These are phyloP conservation scores for Syrista parreyssii DNA, from an alignment of 2,888 invertebrate species.

Conservation along the genomic window DNA sequence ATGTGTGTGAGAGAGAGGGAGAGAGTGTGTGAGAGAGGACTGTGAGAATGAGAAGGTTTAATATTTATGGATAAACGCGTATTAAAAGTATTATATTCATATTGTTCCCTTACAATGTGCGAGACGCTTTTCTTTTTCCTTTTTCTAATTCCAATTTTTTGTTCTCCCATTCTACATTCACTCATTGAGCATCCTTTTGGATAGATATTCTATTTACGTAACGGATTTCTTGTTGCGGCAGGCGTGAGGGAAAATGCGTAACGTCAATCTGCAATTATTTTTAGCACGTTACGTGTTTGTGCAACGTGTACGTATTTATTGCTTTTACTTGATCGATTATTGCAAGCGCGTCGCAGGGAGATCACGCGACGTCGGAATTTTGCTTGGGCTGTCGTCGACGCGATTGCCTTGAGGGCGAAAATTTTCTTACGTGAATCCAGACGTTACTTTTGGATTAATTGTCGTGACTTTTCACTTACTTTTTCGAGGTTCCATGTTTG, in stretches of 20 bases:
- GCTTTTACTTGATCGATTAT: background rate
- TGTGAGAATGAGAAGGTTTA: conserved; percentile 44
- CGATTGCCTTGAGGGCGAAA: background rate
- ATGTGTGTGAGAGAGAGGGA: conserved; percentile 12
- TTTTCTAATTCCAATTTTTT: conserved; percentile 20
- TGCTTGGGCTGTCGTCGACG: background rate
- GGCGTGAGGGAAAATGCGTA: background rate
- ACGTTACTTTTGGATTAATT: background rate
- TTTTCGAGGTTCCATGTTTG: background rate
- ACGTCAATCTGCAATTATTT: background rate
- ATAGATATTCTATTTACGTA: background rate
- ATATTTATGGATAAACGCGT: conserved; percentile 53
- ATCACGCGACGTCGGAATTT: background rate
- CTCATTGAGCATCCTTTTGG: conserved; percentile 4
- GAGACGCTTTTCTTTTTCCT: conserved; percentile 28
- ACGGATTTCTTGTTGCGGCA: background rate
- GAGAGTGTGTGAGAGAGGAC: conserved; percentile 17
- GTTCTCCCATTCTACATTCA: conserved; percentile 32
- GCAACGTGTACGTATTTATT: background rate
- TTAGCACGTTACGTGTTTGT: background rate
- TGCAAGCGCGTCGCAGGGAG: background rate
- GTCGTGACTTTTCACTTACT: background rate
- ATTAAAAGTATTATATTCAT: conserved; percentile 48
- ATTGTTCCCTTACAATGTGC: conserved; percentile 38
- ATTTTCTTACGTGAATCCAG: background rate